Evolutionary conservation across 2,113 vertebrate species (phyloP).

Genomic region (Plestiodon gilberti): DNA sequence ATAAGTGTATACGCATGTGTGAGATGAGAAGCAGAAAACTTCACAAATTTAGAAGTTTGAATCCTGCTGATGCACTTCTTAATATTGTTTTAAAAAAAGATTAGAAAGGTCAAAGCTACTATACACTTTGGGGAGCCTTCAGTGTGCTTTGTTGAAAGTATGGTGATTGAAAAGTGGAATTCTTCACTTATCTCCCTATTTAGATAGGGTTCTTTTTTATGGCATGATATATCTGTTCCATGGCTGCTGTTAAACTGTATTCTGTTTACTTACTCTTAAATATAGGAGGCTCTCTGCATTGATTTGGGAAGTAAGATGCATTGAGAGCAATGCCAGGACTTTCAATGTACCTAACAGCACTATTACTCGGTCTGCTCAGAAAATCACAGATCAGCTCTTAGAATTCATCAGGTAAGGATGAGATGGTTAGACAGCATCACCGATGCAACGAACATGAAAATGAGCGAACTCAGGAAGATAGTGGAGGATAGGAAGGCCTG

Average conservation of each 20-base stretch:
- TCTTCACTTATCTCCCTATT: not conserved
- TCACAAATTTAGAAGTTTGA: not conserved
- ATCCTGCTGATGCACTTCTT: not conserved
- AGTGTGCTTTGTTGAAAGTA: not conserved
- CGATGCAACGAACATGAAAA: too few relatives aligned
- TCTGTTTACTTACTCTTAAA: constrained; percentile 20
- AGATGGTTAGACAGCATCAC: too few relatives aligned
- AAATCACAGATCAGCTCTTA: constrained; percentile 91
- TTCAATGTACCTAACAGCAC: constrained; percentile 97
- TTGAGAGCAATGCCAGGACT: constrained; percentile 92
- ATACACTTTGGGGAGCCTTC: too few relatives aligned
- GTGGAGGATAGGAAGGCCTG: too few relatives aligned
- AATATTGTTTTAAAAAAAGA: not conserved
- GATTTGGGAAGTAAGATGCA: constrained; percentile 94
- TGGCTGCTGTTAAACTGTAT: constrained; percentile 29
- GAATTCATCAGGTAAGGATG: constrained; percentile 96
- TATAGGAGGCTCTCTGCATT: constrained; percentile 91
- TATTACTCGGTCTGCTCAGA: constrained; percentile 92
- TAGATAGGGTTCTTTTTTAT: not conserved
- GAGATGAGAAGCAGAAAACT: not conserved
- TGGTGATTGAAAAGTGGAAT: not conserved
- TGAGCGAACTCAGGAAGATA: too few relatives aligned
- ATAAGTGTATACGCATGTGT: too few relatives aligned
- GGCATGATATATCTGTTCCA: not conserved
- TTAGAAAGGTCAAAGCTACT: not conserved